Base-by-base conservation (phyloP, 2,797 vertebrate genomes). In the Lepidocolaptes lacrymiger region DNA sequence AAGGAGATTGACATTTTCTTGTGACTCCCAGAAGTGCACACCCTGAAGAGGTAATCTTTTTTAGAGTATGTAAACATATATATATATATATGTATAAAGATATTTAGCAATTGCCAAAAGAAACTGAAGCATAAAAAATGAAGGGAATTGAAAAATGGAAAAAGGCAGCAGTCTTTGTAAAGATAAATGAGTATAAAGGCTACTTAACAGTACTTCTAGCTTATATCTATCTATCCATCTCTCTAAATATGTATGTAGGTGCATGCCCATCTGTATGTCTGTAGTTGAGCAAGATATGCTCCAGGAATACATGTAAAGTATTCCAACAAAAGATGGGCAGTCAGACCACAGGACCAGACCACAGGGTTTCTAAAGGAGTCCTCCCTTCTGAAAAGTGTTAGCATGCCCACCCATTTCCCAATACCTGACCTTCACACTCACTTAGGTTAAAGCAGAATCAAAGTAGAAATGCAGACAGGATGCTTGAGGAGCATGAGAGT, bases 261-360 rank as follows among this genome's bases (percentile, higher is more conserved):
- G 13, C 14, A 5, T 41, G 7, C 0, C 0, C 19, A 4, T 36
- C 20, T 52, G 36, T 41, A 15, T 27, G 3, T 16, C 9, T 17
- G n/a, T 19, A 48, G 26, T 9, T 68, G 71, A 82, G 55, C 19
- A 22, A 34, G n/a, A 34, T 13, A 7, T 27, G 19, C n/a, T 78
- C 7, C 30, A 59, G 56, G 17, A 74, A 16, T 2, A 16, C 3
- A 34, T 0, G 0, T 39, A 7, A 54, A 44, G 19, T 54, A 17
- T 22, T 67, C 9, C 49, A n/a, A 30, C 9, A 63, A 58, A 43
- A 69, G 26, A 51, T 20, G 27, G 8, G 7, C 28, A 56, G 5
- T 85, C n/a, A 66, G 30, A 54, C 17, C 18, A 7, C 5, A 34
- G 19, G 18, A 62, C 4, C 18, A 55, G 44, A 75, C 0, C 21